Base-by-base conservation (phyloP, 2,797 vertebrate species). In the Ptychobarbus kaznakovi region DNA sequence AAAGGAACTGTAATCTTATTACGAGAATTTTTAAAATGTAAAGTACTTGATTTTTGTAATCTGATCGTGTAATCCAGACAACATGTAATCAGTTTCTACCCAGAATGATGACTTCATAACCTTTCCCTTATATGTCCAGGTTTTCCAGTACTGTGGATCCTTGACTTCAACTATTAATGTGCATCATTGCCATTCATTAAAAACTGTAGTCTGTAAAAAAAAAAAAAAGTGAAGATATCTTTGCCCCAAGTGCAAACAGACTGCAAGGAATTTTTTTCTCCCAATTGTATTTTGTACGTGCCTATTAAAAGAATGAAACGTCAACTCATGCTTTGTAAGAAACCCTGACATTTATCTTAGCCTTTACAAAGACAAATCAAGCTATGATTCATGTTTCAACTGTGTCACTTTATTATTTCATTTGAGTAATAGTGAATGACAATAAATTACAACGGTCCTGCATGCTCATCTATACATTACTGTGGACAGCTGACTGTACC, bases 381-480 rank as follows among this genome's bases (percentile, higher is more conserved):
- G 4, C 22, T 12, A 9, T n/a, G 0, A 1, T 25, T 38, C 0
- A 25, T 20, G 70, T 51, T 70, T 61, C 12, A 74, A 77, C 28
- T 38, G 44, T 28, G 58, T 82, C 51, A 42, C 51, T 90, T 89
- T 91, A 90, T 87, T 91, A 80, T 32, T 56, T 83, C 49, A 66
- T 87, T 44, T 82, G 58, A 85, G 70, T 66, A 61, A 91, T 77
- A 87, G 74, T 84, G 80, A 82, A 89, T 42, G 86, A 81, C 80
- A 83, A 87, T 35, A 84, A 80, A 88, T 85, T 80, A 91, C 73
- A 90, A 85, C 53, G 85, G 35, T 86, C 82, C 82, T 82, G 87
- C 92, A 94, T 94, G 93, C 93, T 91, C 68, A 80, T 88, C 70
- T 88, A 86, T 78, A 89, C 68, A 76, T 81, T 38, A 89, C 75